phyloP scores from a whole-genome alignment of 1,140 invertebrate genomes.

The Cydia strobilella region DNA sequence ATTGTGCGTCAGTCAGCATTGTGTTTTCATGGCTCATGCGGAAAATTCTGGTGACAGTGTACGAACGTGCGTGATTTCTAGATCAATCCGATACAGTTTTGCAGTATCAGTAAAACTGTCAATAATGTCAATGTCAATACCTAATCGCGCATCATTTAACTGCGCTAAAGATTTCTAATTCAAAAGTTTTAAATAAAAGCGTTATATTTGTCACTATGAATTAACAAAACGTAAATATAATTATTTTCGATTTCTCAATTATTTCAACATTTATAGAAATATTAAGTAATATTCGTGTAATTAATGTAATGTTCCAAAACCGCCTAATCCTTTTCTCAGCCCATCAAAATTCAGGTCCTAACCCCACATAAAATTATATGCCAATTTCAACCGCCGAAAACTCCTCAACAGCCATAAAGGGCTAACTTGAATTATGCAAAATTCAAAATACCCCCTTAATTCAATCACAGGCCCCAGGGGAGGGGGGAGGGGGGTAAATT shows the following conservation, averaged over 20 bases:
- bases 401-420: constrained; percentile 56
- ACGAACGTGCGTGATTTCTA: constrained; percentile 8
- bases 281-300: not conserved
- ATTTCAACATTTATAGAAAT: not conserved
- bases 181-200: too few species aligned
- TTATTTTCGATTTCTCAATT: not conserved
- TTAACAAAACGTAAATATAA: too few species aligned
- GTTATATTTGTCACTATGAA: too few species aligned
- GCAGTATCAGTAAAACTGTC: not conserved
- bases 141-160: not conserved
- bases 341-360: constrained; percentile 27
- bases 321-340: constrained; percentile 10
- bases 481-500: constrained; percentile 58
- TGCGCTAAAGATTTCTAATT: not conserved
- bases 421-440: constrained; percentile 76
- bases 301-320: not conserved
- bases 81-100: not conserved
- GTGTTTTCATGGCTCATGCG: not conserved
- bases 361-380: constrained; percentile 31
- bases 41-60: not conserved
- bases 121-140: not conserved
- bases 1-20: constrained; percentile 14
- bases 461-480: constrained; percentile 66
- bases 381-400: constrained; percentile 22
- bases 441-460: constrained; percentile 77